Conservation (phyloP, 2,888 invertebrate genomes). For the Prenolepis imparis region DNA sequence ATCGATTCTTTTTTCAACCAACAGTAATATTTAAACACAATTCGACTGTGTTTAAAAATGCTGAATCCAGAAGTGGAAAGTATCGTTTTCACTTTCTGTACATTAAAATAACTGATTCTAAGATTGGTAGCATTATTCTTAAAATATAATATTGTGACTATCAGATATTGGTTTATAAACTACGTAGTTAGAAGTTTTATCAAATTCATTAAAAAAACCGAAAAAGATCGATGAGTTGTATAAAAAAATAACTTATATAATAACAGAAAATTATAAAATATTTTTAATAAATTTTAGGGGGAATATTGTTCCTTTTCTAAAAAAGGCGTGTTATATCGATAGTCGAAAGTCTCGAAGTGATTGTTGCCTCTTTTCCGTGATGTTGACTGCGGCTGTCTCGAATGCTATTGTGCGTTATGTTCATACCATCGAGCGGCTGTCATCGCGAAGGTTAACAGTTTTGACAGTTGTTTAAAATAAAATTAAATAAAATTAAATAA, state of each 20-base stretch:
- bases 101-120: not conserved
- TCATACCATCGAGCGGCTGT: too few relatives aligned
- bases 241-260: not conserved
- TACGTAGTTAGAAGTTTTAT: conserved; percentile 58
- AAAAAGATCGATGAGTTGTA: conserved; percentile 42
- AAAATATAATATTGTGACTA: conserved; percentile 47
- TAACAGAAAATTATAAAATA: not conserved
- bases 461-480: too few relatives aligned
- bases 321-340: too few relatives aligned
- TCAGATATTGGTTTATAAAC: not conserved
- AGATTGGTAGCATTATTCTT: not conserved
- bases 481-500: too few relatives aligned
- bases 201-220: conserved; percentile 39
- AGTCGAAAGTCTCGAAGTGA: too few relatives aligned
- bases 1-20: too few relatives aligned
- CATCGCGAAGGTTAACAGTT: too few relatives aligned
- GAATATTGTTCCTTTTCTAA: too few relatives aligned
- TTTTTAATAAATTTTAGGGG: not conserved
- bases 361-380: too few relatives aligned
- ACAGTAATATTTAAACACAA: not conserved
- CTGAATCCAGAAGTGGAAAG: not conserved
- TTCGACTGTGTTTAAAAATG: not conserved
- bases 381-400: too few relatives aligned
- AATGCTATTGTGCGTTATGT: too few relatives aligned
- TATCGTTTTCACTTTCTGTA: not conserved